A percentile compares a stretch with the other conserved stretches of the same genome.
Conservation (phyloP, 1,140 invertebrate species). For the Matsumurasca onukii region DNA sequence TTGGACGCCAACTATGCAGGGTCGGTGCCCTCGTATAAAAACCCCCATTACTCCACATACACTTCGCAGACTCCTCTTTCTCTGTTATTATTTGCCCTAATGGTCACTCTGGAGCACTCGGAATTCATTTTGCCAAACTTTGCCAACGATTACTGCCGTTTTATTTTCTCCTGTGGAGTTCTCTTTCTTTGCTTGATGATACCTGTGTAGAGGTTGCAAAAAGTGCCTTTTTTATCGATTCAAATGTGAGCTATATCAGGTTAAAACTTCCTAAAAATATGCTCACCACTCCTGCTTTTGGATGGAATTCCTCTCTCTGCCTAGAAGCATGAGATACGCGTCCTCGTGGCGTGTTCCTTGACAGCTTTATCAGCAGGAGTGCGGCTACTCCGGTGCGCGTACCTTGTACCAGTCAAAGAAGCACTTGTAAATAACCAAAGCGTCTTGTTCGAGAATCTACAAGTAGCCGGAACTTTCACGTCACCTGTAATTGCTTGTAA, state of each 20-base stretch:
- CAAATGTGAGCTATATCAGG: no score
- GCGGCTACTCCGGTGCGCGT: background rate
- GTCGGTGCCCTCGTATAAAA: constrained; percentile 3
- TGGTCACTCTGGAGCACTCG: background rate
- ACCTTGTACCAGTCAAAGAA: constrained; percentile 1
- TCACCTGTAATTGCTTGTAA: constrained; percentile 11
- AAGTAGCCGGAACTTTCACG: constrained; percentile 23
- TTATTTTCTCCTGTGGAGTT: constrained; percentile 12
- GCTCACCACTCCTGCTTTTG: no score
- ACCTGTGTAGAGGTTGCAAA: no score
- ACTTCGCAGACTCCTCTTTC: no score
- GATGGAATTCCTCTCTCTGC: no score
- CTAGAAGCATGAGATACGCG: no score
- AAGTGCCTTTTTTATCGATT: no score
- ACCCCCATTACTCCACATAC: constrained; percentile 1
- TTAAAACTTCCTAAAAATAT: no score
- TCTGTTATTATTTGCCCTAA: constrained; percentile 21
- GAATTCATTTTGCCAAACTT: constrained; percentile 25
- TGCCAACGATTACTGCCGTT: constrained; percentile 10
- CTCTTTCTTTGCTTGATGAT: no score
- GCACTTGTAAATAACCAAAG: constrained; percentile 21
- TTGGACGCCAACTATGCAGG: background rate
- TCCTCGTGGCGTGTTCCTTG: no score
- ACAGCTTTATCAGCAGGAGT: background rate
- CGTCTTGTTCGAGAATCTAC: background rate